phyloP scores from a whole-genome alignment of 2,888 invertebrate species.

The Charanyca ferruginea region DNA sequence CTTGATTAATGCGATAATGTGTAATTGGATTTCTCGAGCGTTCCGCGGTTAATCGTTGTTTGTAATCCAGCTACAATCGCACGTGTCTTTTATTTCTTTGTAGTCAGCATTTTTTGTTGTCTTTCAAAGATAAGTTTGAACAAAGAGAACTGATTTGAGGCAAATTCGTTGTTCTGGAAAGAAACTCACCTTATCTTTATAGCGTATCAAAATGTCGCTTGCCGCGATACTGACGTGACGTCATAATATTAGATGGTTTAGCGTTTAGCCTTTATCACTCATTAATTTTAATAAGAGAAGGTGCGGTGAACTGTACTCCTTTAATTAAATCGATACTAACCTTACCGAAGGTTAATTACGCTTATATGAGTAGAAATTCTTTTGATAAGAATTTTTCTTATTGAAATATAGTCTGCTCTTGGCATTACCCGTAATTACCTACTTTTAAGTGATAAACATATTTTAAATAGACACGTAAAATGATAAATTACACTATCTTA shows the following conservation, averaged over 20 bases:
- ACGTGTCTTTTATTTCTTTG: slow-evolving; percentile 17
- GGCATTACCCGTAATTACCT: not conserved
- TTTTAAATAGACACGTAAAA: not conserved
- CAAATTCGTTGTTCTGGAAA: slow-evolving; percentile 44
- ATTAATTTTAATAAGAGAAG: slow-evolving; percentile 61
- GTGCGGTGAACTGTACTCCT: slow-evolving; percentile 36
- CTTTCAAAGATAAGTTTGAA: not conserved
- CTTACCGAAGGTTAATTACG: slow-evolving; percentile 32
- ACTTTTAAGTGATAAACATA: not conserved
- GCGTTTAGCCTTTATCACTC: slow-evolving; percentile 53
- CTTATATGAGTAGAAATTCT: slow-evolving; percentile 26
- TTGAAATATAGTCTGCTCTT: not conserved
- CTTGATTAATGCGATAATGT: slow-evolving; percentile 53
- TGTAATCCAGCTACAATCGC: not conserved
- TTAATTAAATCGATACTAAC: slow-evolving; percentile 46
- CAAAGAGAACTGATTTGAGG: slow-evolving; percentile 28
- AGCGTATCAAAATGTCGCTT: slow-evolving; percentile 66
- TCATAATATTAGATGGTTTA: slow-evolving; percentile 60
- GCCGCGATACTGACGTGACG: slow-evolving; percentile 69
- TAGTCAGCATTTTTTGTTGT: slow-evolving; percentile 2
- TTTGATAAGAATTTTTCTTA: not conserved
- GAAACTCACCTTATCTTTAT: slow-evolving; percentile 70
- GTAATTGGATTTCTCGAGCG: slow-evolving; percentile 39
- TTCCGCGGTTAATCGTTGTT: not conserved
- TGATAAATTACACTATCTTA: not conserved